Conservation (phyloP, 2,113 vertebrate species). For the Chaetorhynchus papuensis region DNA sequence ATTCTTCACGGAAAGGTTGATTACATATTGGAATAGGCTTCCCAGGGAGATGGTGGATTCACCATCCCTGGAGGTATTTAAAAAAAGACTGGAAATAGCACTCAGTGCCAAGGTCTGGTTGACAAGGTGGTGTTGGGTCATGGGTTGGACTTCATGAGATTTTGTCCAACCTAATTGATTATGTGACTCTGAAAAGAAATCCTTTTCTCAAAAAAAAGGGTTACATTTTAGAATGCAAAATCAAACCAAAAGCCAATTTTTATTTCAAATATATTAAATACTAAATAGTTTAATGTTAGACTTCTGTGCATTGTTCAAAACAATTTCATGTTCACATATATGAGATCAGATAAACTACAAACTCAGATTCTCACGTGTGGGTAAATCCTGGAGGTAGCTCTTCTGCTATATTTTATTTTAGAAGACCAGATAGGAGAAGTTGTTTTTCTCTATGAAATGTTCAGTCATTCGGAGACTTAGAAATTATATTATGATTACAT, state of each 20-base stretch:
- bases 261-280: background rate
- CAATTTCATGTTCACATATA: background rate
- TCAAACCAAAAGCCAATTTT: background rate
- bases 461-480: background rate
- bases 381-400: background rate
- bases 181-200: background rate
- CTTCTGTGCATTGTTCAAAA: background rate
- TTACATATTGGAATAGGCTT: background rate
- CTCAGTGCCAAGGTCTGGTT: background rate
- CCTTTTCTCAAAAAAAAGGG: background rate
- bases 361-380: background rate
- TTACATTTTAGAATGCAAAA: background rate
- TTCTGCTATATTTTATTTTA: background rate
- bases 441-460: background rate
- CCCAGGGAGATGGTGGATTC: background rate
- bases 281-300: background rate
- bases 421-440: background rate
- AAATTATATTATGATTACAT: background rate
- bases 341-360: background rate
- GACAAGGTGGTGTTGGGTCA: background rate
- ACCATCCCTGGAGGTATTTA: background rate
- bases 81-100: background rate
- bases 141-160: accelerated
- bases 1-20: background rate
- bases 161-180: background rate